Evolutionary conservation across 2,113 vertebrate genomes (phyloP), one percentile per base, ranked within the genome.

Genomic region (Psittacara wagleri): DNA sequence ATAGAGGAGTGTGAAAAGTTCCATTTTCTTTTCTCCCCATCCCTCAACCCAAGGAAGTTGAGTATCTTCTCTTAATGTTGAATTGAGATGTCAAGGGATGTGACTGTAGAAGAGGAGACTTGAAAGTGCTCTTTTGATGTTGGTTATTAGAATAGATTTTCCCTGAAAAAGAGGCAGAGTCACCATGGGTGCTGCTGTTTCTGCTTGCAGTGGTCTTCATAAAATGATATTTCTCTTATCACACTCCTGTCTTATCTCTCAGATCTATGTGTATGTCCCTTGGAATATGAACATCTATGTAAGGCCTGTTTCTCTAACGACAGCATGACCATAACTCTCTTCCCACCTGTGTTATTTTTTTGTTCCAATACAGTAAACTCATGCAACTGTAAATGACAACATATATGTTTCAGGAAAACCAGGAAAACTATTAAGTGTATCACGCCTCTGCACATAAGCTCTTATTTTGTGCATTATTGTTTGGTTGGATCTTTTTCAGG

Each of bases 361-460:
- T 28, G 24, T 18, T 15, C 62, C 43, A 41, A 44, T 33, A 44
- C 66, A 80, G 10, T 83, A 83, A 92, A 75, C 39, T 84, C 46
- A 37, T 29, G 39, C 37, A 72, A 92, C 31, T 44, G 22, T 78
- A 77, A 94, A 95, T 86, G 85, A 68, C 61, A 83, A 25, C 24
- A 17, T 83, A 8, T 2, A 74, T 39, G 41, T 61, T 94, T 93
- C 83, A 92, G 64, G 54, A 90, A 79, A 87, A 79, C 22, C 78
- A 66, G 74, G 41, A 88, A 74, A 88, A 73, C 85, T 76, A 77
- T 91, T 95, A 92, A 3, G 16, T 6, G 0, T 48, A 17, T 86
- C 95, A 83, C 79, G 83, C 92, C 76, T 95, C 84, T 39, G 46
- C 92, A 93, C 96, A 91, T 85, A 95, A 94, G 94, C 94, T 95